Evolutionary conservation across 30 jellyfish, hydroid and myxozoan species (phyloP), one percentile per base, ranked within the genome.

Genomic region (Nemopilema nomurai): DNA sequence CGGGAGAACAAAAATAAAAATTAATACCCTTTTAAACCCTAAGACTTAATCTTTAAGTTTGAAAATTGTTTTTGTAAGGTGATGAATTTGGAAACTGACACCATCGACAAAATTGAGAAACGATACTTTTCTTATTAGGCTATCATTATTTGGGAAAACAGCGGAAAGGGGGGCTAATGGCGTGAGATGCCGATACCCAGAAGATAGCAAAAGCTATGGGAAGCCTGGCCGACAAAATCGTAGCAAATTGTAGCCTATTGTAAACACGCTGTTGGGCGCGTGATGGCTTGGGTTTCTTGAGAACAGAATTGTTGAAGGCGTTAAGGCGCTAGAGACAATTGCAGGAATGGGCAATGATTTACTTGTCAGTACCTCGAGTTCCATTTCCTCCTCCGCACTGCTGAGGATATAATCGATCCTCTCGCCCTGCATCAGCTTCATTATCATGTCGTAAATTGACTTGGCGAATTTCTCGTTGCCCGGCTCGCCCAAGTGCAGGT

Each of bases 381-480:
- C 96, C 63, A 76, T 95, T 23, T 90, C 88, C 17, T 88, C 97
- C 18, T 91, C 83, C 52, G 88, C 98, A 33, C 97, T 89, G 93
- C 97, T 89, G 24, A 86, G 52, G 28, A 67, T 81, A 64, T 83
- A 79, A 18, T 78, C 96, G 24, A 87, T 65, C 25, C 80, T 80
- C 22, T 31, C 79, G 8, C 98, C 98, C 20, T 96, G 94, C 89
- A 81, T 62, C 76, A 93, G 50, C 90, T 72, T 78, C 90, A 85
- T 80, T 1, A 89, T 81, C 92, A 81, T 89, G 18, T 64, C 90
- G 51, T 81, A 81, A 25, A 93, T 93, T 51, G 98, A 74, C 72
- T 84, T 84, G 4, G 92, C 97, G 62, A 93, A 89, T 62, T 93
- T 93, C 72, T 89, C 97, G 63, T 88, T 85, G 21, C 98, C 98